Evolutionary conservation across 2,797 vertebrate genomes (phyloP), one percentile per base, ranked within the genome.

Genomic region (Pitangus sulphuratus): DNA sequence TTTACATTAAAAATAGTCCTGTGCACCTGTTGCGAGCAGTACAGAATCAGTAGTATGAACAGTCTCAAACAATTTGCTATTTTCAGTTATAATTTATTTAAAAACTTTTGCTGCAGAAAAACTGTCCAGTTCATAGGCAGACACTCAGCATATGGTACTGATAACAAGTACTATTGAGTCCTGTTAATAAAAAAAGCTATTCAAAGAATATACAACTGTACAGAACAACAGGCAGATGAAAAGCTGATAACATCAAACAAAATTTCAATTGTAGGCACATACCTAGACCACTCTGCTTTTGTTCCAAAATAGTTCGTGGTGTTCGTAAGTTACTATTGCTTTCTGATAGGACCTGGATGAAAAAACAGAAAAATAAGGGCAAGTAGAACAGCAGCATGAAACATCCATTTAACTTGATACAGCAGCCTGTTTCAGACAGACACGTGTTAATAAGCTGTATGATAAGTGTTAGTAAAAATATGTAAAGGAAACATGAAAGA

Each of bases 241-340:
- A 90, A 61, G 50, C 90, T 82, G 40, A 25, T 77, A 51, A 90
- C 72, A 66, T 44, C 15, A 57, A 96, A 89, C 12, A 71, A 61
- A 91, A 71, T 58, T 94, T 90, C 61, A 90, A 84, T n/a, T 75
- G 58, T 79, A 90, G 72, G 88, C 93, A 98, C 98, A 97, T 98
- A 99, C 99, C 99, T 98, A 99, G 97, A 96, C 98, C 97, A 84
- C 96, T 98, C 95, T 98, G 98, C 84, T 99, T 99, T 97, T 98
- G 98, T 77, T 99, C 99, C 66, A 98, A 84, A 93, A 98, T 98
- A 72, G 98, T 98, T 97, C 99, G 98, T 8, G 98, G 97, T 84
- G 98, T 98, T 95, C 98, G 93, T 53, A 98, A 80, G 60, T 98
- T 98, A 97, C 97, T 98, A 97, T 97, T 98, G 97, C 97, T 99